Evolutionary conservation across 2,113 vertebrate genomes (phyloP), one percentile per base, ranked within the genome.

Genomic region (Melanerpes aurifrons): DNA sequence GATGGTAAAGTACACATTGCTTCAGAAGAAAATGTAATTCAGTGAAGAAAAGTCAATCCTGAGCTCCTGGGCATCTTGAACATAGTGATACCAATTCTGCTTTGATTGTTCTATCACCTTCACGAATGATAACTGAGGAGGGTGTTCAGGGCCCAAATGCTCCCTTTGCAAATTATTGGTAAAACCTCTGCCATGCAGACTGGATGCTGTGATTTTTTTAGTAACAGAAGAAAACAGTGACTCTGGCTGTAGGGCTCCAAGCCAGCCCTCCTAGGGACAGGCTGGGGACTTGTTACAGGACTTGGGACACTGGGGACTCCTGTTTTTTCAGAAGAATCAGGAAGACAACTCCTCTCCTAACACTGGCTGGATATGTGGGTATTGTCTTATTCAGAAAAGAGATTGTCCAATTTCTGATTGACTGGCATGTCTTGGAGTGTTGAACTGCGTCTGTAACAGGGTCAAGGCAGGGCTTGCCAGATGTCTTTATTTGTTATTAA

Each of bases 341-440:
- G 35, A 77, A 26, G n/a, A 76, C 35, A 75, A 15, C 6, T 8
- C 29, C 10, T 6, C 15, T 75, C n/a, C 40, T 31, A 40, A 28
- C 19, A 31, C 9, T 1, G 1, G 1, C 43, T 76, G 31, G 3
- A 28, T 67, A 47, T 59, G 59, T 61, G 64, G 26, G 1, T 37
- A n/a, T n/a, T 45, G 26, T 29, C n/a, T 71, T 57, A 50, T 13
- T 87, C 40, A 80, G 56, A 53, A 72, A 63, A 64, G 20, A 90
- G 31, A 31, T 22, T 19, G 29, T 17, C n/a, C 45, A 57, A 10
- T 19, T n/a, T 37, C 74, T 58, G 48, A 79, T 35, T 40, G 68
- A 58, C 45, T 57, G 29, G 7, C 0, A 0, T 3, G 2, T 29
- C 31, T 66, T n/a, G n/a, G 15, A 66, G 40, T 58, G 26, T 50